These are phyloP conservation scores for Kryphioiulus occultus DNA, from an alignment of 2,888 invertebrate species.

Conservation along the genomic window DNA sequence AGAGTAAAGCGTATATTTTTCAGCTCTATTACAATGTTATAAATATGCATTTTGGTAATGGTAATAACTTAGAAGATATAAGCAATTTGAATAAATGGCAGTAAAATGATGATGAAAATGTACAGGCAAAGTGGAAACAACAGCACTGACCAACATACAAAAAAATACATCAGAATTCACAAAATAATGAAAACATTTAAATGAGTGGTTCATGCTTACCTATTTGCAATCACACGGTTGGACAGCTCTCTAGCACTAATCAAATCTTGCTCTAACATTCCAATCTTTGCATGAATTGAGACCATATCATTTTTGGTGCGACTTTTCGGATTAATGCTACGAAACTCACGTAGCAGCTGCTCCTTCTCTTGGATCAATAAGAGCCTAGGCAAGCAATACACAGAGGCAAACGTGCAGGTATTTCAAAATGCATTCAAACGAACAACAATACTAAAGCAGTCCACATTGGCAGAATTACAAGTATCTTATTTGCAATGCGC, in stretches of 20 bases:
- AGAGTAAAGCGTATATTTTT: too few species aligned
- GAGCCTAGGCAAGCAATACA: constrained; percentile 66
- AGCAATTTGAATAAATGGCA: not conserved
- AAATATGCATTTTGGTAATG: too few species aligned
- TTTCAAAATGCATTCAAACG: constrained; percentile 34
- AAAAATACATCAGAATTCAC: not conserved
- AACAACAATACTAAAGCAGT: constrained; percentile 30
- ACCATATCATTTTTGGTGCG: constrained; percentile 85
- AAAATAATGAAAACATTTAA: not conserved
- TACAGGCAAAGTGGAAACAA: not conserved
- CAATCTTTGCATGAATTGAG: constrained; percentile 84
- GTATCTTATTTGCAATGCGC: not conserved
- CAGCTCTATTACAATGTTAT: too few species aligned
- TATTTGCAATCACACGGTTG: constrained; percentile 90
- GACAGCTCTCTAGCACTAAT: constrained; percentile 90
- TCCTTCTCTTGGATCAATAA: constrained; percentile 95
- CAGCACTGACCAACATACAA: not conserved
- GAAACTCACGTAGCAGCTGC: constrained; percentile 85
- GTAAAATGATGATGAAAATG: not conserved
- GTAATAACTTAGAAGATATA: too few species aligned
- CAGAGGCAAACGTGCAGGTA: constrained; percentile 41
- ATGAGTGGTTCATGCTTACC: constrained; percentile 63
- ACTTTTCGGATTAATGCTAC: constrained; percentile 71
- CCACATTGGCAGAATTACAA: constrained; percentile 14
- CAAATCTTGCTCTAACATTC: constrained; percentile 86